These are phyloP conservation scores for Calosoma granatense DNA, from an alignment of 1,140 invertebrate genomes.

Conservation along the genomic window DNA sequence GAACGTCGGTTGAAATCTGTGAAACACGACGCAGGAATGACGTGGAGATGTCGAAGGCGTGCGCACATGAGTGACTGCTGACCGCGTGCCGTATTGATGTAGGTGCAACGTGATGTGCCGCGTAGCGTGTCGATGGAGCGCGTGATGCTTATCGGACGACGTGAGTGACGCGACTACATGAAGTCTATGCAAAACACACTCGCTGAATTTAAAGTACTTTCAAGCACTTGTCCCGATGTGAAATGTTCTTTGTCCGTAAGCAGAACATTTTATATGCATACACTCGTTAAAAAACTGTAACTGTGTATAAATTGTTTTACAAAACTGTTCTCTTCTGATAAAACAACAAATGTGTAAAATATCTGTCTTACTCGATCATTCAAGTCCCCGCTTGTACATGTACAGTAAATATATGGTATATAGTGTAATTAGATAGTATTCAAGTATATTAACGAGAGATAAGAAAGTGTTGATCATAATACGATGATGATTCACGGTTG, in stretches of 20 bases:
- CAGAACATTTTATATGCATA: too few species aligned
- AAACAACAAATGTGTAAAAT: too few species aligned
- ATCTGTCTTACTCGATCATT: too few species aligned
- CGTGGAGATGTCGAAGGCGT: neutral
- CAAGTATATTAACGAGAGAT: too few species aligned
- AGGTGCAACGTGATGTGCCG: neutral
- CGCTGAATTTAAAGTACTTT: neutral
- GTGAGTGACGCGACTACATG: neutral
- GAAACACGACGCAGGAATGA: neutral
- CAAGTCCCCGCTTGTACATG: too few species aligned
- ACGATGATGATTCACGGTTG: neutral
- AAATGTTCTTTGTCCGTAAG: too few species aligned
- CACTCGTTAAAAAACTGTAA: too few species aligned
- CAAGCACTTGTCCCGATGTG: too few species aligned
- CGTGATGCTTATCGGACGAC: neutral
- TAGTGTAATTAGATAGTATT: too few species aligned
- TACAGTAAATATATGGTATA: too few species aligned
- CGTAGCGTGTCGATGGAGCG: neutral
- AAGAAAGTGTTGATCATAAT: neutral
- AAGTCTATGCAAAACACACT: neutral
- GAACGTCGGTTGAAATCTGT: neutral
- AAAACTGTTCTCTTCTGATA: too few species aligned
- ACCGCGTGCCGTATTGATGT: neutral
- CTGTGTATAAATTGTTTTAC: too few species aligned
- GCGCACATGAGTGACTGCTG: neutral